A percentile compares a stretch with the other conserved stretches of the same genome.
phyloP scores from a whole-genome alignment of 2,113 vertebrate species.

The Planiliza haematocheilus region DNA sequence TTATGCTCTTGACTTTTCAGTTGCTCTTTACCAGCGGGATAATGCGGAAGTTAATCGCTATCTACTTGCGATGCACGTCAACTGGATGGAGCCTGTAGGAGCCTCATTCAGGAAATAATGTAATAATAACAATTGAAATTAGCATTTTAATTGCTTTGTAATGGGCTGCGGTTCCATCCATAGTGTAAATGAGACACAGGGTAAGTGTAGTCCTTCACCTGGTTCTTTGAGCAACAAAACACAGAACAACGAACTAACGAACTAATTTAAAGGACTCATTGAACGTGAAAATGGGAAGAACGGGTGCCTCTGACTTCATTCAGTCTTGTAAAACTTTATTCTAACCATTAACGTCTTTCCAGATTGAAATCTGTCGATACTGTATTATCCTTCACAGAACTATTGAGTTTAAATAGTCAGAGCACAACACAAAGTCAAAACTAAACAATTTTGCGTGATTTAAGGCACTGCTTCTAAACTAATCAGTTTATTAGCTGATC shows the following conservation, averaged over 20 bases:
- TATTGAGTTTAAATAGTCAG: background rate
- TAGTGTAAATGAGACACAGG: slow-evolving; percentile 7
- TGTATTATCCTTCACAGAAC: background rate
- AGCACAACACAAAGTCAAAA: too few relatives aligned
- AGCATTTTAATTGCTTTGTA: slow-evolving; percentile 56
- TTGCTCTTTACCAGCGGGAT: slow-evolving; percentile 39
- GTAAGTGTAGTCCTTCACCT: background rate
- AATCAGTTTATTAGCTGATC: too few relatives aligned
- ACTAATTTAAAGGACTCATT: slow-evolving; percentile 1
- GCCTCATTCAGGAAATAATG: slow-evolving; percentile 25
- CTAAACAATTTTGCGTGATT: too few relatives aligned
- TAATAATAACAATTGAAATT: slow-evolving; percentile 56
- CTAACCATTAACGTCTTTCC: slow-evolving; percentile 9
- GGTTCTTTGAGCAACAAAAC: background rate
- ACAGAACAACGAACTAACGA: slow-evolving; percentile 9
- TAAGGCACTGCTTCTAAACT: too few relatives aligned
- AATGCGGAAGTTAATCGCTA: slow-evolving; percentile 45
- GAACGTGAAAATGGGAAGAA: slow-evolving; percentile 1
- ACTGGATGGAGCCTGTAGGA: slow-evolving; percentile 35
- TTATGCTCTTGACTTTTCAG: slow-evolving; percentile 61
- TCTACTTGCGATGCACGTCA: slow-evolving; percentile 22
- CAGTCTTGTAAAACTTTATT: slow-evolving; percentile 4
- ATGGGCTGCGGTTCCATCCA: slow-evolving; percentile 13
- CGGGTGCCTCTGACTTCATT: slow-evolving; percentile 6
- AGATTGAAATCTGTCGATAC: background rate